Evolutionary conservation across 2,888 invertebrate genomes (phyloP), one percentile per base, ranked within the genome.

Genomic region (Diplazon laetatorius): DNA sequence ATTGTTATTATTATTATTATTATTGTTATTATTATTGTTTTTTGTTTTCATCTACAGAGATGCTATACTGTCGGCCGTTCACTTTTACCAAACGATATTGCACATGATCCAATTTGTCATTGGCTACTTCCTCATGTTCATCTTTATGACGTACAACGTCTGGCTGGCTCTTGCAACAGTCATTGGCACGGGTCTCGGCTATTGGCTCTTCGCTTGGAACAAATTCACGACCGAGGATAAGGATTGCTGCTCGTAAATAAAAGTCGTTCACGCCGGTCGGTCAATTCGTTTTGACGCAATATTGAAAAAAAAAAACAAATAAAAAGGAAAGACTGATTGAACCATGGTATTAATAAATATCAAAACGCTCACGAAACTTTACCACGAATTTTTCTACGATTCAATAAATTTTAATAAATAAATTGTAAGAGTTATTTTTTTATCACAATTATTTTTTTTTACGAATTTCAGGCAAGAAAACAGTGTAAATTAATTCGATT

Each of bases 71-170:
- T 89, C 89, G n/a, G 71, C 73, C 12, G 60, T 88, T 0, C 90
- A 91, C 62, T 4, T 85, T 0, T 55, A 86, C 1, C 91, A 91
- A 82, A 88, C 89, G 16, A 0, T 87, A 25, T 66, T 89, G 10
- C 89, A 90, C 2, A 85, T 85, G 18, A 18, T 88, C 1, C 91
- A 93, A 86, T 89, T 93, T 52, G 87, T 92, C 25, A 83, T 93
- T 60, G 92, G 93, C 70, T 93, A 94, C 85, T 91, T 93, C 74
- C 90, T 94, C 12, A 94, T 94, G 94, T 89, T 94, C 78, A 92
- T 93, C 69, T 93, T 93, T 83, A 94, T 94, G 94, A 93, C 94
- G 0, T 94, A 93, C 90, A 94, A 94, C 84, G 91, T 92, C 37
- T 94, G 93, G 92, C 89, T 94, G 35, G 93, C 93, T 81, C 70